Conservation (phyloP, 1,140 invertebrate species). For the Drosophila kurseongensis region DNA sequence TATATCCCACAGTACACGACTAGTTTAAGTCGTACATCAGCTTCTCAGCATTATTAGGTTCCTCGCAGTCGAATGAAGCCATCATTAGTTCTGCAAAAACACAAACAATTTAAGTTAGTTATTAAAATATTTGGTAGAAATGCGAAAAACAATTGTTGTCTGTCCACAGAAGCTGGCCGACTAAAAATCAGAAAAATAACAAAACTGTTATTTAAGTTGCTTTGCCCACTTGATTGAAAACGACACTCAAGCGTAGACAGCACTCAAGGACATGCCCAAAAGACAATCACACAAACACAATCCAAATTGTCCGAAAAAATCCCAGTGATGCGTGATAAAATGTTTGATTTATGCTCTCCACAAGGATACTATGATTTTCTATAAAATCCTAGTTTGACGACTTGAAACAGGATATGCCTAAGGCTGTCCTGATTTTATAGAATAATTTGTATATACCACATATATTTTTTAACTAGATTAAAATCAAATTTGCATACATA, state of each 20-base stretch:
- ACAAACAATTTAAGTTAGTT: slow-evolving; percentile 12
- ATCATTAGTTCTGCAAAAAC: slow-evolving; percentile 79
- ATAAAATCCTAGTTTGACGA: too few species aligned
- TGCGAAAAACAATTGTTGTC: slow-evolving; percentile 7
- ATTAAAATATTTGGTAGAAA: slow-evolving; percentile 11
- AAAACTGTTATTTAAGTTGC: slow-evolving; percentile 60
- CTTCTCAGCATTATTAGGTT: slow-evolving; percentile 81
- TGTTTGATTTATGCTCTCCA: slow-evolving; percentile 50
- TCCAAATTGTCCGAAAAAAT: slow-evolving; percentile 51
- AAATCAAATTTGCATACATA: too few species aligned
- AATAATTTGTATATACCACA: too few species aligned
- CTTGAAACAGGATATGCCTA: too few species aligned
- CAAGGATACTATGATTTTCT: slow-evolving; percentile 8
- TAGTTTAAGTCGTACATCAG: slow-evolving; percentile 83
- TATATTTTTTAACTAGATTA: background rate
- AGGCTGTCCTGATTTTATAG: too few species aligned
- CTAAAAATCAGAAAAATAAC: slow-evolving; percentile 38
- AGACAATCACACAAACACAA: slow-evolving; percentile 32
- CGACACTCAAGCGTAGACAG: slow-evolving; percentile 58
- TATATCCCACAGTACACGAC: background rate
- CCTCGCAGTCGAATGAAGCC: slow-evolving; percentile 82
- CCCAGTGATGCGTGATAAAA: slow-evolving; percentile 53
- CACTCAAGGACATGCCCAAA: slow-evolving; percentile 22
- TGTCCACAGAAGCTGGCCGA: slow-evolving; percentile 12
- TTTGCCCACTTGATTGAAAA: slow-evolving; percentile 69